These are phyloP conservation scores for Barbus barbus DNA, from an alignment of 2,113 vertebrate species.

Conservation along the genomic window DNA sequence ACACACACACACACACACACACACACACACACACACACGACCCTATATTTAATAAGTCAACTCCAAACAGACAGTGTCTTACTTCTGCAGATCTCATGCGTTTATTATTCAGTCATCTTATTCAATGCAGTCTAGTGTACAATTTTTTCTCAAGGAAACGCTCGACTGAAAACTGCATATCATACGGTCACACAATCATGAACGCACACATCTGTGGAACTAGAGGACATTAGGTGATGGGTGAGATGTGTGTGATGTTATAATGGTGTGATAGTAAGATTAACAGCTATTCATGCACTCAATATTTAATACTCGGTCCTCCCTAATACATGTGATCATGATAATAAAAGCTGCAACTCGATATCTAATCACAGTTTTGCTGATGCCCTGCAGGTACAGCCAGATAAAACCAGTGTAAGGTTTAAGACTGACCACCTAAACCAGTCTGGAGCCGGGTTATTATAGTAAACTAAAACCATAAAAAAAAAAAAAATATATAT, in stretches of 20 bases:
- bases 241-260: background rate
- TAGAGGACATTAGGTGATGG: background rate
- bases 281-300: background rate
- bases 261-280: background rate
- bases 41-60: constrained; percentile 4
- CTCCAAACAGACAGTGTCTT: background rate
- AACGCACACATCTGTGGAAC: background rate
- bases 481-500: no score
- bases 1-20: background rate
- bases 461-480: no score
- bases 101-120: background rate
- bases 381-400: background rate
- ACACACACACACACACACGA: background rate
- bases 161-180: background rate
- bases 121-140: background rate
- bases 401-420: background rate
- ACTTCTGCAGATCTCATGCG: background rate
- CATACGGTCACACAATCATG: background rate
- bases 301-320: background rate
- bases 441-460: no score
- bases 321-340: background rate
- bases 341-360: background rate
- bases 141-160: background rate
- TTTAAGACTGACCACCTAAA: background rate
- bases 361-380: constrained; percentile 7